Evolutionary conservation across 53 echinoderm and acorn worm species (phyloP).

Genomic region (Arbacia lixula): DNA sequence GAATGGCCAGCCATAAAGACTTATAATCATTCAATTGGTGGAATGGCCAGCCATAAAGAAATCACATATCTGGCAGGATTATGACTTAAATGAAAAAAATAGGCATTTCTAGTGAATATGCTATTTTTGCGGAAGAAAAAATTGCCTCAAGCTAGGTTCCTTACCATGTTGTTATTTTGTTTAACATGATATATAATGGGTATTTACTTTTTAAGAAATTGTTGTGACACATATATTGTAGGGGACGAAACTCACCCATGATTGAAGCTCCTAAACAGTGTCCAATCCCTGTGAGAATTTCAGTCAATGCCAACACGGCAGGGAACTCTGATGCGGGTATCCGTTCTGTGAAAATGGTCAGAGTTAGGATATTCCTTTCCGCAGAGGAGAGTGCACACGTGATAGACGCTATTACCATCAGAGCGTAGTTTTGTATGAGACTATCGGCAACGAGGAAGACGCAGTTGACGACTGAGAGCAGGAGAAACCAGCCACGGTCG

Average conservation of each 20-base stretch:
- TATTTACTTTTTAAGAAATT: too few species aligned
- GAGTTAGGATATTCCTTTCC: background rate
- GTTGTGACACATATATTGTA: too few species aligned
- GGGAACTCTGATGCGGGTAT: slow-evolving; percentile 7
- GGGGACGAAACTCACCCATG: background rate
- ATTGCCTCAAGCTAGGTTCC: too few species aligned
- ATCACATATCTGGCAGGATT: too few species aligned
- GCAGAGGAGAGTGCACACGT: background rate
- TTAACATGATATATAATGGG: too few species aligned
- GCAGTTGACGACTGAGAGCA: background rate
- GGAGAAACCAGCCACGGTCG: background rate
- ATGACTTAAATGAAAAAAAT: too few species aligned
- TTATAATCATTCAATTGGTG: too few species aligned
- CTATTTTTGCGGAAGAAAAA: too few species aligned
- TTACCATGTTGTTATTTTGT: too few species aligned
- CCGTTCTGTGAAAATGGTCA: slow-evolving; percentile 1
- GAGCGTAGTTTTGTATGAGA: background rate
- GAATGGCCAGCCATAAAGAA: too few species aligned
- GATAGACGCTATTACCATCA: slow-evolving; percentile 10
- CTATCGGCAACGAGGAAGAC: background rate
- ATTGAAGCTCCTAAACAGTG: slow-evolving; percentile 6
- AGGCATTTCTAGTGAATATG: too few species aligned
- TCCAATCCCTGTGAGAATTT: slow-evolving; percentile 9
- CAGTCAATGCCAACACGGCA: background rate
- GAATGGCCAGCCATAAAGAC: too few species aligned